Conservation (phyloP, 1,140 invertebrate species). For the Ditylenchus dipsaci region DNA sequence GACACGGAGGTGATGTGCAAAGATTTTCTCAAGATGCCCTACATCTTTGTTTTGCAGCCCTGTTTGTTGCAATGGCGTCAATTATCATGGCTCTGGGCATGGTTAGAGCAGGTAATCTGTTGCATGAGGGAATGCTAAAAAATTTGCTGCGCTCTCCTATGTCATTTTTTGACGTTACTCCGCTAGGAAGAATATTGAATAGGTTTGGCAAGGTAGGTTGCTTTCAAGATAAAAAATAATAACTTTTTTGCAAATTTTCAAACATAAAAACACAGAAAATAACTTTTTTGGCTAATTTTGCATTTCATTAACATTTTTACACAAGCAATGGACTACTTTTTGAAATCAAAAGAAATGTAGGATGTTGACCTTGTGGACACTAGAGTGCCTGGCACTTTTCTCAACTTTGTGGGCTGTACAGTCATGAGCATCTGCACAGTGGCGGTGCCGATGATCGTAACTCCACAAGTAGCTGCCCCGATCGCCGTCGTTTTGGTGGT, state of each 20-base stretch:
- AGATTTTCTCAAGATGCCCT: no score
- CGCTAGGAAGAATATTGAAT: constrained; percentile 73
- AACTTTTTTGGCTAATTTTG: no score
- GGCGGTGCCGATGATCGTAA: constrained; percentile 4
- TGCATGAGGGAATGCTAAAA: constrained; percentile 73
- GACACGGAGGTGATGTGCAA: no score
- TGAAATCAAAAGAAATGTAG: background rate
- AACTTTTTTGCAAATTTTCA: no score
- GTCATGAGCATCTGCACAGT: background rate
- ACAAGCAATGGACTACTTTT: no score
- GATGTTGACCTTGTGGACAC: constrained; percentile 10
- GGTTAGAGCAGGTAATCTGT: constrained; percentile 53
- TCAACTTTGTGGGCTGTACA: background rate
- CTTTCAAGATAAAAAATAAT: no score
- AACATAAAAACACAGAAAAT: no score
- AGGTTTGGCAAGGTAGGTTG: constrained; percentile 59
- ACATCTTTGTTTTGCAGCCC: constrained; percentile 10
- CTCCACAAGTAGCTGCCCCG: background rate
- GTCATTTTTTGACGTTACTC: constrained; percentile 67
- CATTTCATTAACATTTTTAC: no score
- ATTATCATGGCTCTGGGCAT: constrained; percentile 57
- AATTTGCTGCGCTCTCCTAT: constrained; percentile 70
- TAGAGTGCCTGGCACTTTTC: background rate
- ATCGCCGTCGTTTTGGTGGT: background rate
- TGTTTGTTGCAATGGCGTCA: constrained; percentile 48